Base-by-base conservation (phyloP, 2,113 vertebrate species). In the Collichthys lucidus region DNA sequence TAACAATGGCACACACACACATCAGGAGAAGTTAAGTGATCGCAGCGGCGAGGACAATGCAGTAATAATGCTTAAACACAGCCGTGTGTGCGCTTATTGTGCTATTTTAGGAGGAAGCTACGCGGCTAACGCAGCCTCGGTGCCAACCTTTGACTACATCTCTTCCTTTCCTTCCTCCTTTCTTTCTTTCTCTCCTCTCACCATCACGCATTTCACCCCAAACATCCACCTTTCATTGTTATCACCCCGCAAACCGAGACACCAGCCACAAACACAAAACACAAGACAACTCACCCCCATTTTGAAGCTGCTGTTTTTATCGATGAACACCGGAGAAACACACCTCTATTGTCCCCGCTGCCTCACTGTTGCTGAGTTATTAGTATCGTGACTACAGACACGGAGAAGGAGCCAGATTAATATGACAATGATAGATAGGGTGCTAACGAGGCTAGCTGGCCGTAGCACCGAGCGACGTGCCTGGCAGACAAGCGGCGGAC, bases 231-330 rank as follows among this genome's bases (percentile, higher is more conserved):
- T 72, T 85, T 77, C 55, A 60, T 52, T 62, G 5, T 17, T 19
- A 29, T 10, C 60, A 67, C 11, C 20, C 17, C 42, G 19, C 16
- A 24, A 11, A 11, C 17, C 11, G 5, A 74, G 1, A 79, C 70
- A 53, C 47, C 0, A 4, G 52, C 17, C 22, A 52, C 35, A 77
- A 84, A 78, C 62, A 77, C 6, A 8, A 2, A 26, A 26, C 26
- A 26, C 26, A 26, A 26, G 0, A 22, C 3, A 73, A 93, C 93
- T 94, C 86, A 94, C 93, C 93, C 93, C 92, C 93, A 94, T 94
- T 86, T 63, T 79, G 35, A 40, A 14, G 53, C 53, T 15, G 89
- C 52, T 47, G 82, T 85, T 79, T 85, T 20, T 71, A 5, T 77
- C 76, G 80, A 61, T 10, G 86, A 65, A 49, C 65, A 78, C 73